Conservation (phyloP, 2,113 vertebrate genomes). For the Mus spicilegus region DNA sequence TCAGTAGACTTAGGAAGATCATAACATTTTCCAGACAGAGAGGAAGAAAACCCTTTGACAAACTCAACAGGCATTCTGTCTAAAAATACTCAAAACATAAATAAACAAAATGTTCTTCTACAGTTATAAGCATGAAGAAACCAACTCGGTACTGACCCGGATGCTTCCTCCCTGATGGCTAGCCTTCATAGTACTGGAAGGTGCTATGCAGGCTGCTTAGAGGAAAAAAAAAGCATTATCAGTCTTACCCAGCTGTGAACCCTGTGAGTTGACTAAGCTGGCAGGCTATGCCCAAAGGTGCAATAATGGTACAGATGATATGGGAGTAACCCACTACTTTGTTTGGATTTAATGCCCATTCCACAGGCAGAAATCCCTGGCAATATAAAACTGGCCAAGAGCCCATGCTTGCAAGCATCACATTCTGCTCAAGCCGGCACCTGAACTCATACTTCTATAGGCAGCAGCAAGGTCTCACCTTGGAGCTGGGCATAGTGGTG, state of each 20-base stretch:
- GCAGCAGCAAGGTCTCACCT: background rate
- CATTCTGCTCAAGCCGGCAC: background rate
- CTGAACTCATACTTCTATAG: background rate
- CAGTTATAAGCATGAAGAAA: background rate
- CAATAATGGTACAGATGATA: background rate
- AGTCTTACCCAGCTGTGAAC: background rate
- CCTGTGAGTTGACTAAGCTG: background rate
- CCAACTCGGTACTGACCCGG: background rate
- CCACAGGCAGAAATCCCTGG: background rate
- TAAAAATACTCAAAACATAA: background rate
- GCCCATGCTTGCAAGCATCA: background rate
- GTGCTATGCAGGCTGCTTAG: background rate
- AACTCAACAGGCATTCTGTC: constrained; percentile 7
- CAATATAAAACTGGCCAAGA: background rate
- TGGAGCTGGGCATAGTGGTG: background rate
- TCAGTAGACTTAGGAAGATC: background rate
- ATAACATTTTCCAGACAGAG: background rate
- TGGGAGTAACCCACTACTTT: background rate
- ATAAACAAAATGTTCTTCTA: background rate
- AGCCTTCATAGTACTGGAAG: background rate
- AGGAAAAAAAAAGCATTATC: background rate
- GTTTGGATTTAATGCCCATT: background rate
- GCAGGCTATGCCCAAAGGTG: background rate
- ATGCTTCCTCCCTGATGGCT: background rate
- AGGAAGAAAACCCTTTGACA: background rate